Evolutionary conservation across 2,113 vertebrate species (phyloP).

Genomic region (Spea multiplicata): DNA sequence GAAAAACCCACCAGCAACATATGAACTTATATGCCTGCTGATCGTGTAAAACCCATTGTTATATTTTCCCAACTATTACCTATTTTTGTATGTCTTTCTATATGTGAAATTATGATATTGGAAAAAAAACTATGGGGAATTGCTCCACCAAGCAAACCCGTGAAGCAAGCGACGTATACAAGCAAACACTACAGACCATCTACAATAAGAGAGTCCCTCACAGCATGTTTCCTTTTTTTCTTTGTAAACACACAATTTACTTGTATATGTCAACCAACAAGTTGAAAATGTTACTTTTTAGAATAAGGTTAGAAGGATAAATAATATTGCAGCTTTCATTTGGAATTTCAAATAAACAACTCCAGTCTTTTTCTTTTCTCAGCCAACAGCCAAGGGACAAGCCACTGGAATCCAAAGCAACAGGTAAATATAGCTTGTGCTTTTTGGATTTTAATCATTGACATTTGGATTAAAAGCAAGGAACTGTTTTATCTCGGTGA

Average conservation of each 20-base stretch:
- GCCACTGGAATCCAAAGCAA: conserved; percentile 71
- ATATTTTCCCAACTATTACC: too few species aligned
- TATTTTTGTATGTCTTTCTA: too few species aligned
- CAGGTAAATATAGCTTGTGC: conserved; percentile 58
- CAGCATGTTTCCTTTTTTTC: not conserved
- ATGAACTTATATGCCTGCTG: too few species aligned
- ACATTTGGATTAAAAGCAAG: too few species aligned
- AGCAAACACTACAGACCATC: not conserved
- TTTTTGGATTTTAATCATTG: too few species aligned
- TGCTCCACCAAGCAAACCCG: not conserved
- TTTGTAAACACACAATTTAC: not conserved
- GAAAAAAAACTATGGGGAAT: too few species aligned
- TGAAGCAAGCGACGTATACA: not conserved
- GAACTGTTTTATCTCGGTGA: too few species aligned
- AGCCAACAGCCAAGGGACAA: conserved; percentile 77
- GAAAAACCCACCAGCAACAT: too few species aligned
- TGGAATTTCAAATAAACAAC: conserved; percentile 77
- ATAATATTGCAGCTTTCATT: conserved; percentile 43
- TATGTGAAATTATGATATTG: too few species aligned
- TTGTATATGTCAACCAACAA: not conserved
- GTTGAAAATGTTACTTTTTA: not conserved
- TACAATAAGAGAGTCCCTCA: not conserved
- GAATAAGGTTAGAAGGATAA: conserved; percentile 11
- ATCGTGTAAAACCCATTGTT: too few species aligned
- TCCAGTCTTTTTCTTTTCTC: conserved; percentile 71